Evolutionary conservation across 2,113 vertebrate species (phyloP).

Genomic region (Rhizomys pruinosus): DNA sequence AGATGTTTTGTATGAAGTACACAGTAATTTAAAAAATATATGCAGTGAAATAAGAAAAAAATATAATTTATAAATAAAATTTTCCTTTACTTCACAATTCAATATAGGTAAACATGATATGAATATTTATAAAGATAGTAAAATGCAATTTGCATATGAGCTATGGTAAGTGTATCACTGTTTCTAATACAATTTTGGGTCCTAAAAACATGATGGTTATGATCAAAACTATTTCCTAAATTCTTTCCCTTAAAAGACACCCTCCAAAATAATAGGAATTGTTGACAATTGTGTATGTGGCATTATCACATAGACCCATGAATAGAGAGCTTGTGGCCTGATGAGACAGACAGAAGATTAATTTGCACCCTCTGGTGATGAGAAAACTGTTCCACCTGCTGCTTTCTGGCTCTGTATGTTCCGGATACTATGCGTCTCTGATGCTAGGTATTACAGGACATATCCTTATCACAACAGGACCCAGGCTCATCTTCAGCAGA

Average conservation of each 20-base stretch:
- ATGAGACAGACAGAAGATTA: background rate
- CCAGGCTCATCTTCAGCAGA: background rate
- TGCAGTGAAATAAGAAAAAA: background rate
- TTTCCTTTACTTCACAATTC: background rate
- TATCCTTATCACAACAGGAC: background rate
- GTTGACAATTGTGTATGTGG: background rate
- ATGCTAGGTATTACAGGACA: background rate
- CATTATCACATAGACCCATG: background rate
- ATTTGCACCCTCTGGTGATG: background rate
- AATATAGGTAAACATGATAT: background rate
- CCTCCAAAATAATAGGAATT: background rate
- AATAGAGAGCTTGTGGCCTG: background rate
- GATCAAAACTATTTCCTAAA: background rate
- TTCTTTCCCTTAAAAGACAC: background rate
- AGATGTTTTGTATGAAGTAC: no score
- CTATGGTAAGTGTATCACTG: rapidly evolving
- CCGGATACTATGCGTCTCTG: background rate
- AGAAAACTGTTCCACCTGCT: background rate
- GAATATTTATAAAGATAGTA: background rate
- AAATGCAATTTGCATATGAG: background rate
- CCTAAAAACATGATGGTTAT: background rate
- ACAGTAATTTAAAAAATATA: no score
- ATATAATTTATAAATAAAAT: background rate
- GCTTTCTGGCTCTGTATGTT: background rate
- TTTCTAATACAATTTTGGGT: background rate